Percentiles rank a stretch among this genome's conserved stretches.
Evolutionary conservation across 2,113 vertebrate genomes (phyloP).

Genomic region (Trogon melanurus): DNA sequence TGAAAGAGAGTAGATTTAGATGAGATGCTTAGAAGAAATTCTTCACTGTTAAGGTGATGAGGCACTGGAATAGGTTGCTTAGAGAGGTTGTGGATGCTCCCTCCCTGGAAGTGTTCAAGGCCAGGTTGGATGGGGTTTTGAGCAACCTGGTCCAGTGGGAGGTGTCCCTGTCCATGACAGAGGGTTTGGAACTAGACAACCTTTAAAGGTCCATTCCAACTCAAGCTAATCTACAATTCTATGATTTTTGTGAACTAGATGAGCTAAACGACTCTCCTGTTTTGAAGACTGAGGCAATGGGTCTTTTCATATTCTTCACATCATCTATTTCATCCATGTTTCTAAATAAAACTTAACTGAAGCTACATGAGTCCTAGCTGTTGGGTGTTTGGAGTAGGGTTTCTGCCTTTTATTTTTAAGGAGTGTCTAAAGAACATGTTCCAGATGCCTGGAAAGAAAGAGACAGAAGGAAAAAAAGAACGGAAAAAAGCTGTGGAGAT

Average conservation of each 20-base stretch:
- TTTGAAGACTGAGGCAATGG: not conserved
- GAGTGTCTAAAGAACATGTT: not conserved
- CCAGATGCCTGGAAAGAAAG: constrained; percentile 46
- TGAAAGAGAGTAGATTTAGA: too few species aligned
- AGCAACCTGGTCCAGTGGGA: too few species aligned
- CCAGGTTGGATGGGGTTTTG: too few species aligned
- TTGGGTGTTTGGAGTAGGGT: not conserved
- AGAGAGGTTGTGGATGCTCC: too few species aligned
- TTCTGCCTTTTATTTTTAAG: not conserved
- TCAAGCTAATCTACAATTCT: too few species aligned
- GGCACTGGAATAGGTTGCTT: too few species aligned
- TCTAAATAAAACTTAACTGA: constrained; percentile 4
- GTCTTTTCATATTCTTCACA: not conserved
- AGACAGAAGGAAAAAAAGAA: constrained; percentile 33
- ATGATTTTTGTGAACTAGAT: not conserved
- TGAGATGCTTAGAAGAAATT: too few species aligned
- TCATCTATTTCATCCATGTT: not conserved
- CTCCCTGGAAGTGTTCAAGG: too few species aligned
- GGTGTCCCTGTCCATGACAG: too few species aligned
- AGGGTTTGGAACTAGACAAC: too few species aligned
- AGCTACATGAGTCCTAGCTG: not conserved
- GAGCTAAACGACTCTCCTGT: not conserved
- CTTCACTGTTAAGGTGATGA: too few species aligned
- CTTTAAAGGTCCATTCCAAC: too few species aligned
- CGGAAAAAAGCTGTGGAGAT: constrained; percentile 44